These are phyloP conservation scores for Chironomus tentans DNA, from an alignment of 2,888 invertebrate species.

Conservation along the genomic window DNA sequence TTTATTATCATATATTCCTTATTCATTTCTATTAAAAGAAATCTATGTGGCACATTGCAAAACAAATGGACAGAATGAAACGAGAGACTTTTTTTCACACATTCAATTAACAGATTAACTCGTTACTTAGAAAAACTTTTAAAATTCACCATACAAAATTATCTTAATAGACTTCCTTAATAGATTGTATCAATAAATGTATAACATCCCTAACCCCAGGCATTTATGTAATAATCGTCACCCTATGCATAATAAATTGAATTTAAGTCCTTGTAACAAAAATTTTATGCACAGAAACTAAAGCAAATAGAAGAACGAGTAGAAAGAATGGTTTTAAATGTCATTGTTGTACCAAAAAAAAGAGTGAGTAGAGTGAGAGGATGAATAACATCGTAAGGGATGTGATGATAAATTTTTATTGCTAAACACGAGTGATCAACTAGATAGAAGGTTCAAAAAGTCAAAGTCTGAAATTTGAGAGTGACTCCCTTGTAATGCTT, in stretches of 20 bases:
- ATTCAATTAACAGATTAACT: slow-evolving; percentile 24
- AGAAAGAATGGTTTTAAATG: slow-evolving; percentile 13
- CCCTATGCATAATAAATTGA: background rate
- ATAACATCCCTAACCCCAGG: background rate
- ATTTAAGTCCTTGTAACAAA: background rate
- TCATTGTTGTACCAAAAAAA: slow-evolving; percentile 6
- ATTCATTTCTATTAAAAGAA: too few species aligned
- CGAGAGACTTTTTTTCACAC: background rate
- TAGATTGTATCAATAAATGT: slow-evolving; percentile 25
- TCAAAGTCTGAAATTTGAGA: background rate
- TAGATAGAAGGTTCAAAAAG: background rate
- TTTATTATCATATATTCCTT: too few species aligned
- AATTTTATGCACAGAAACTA: background rate
- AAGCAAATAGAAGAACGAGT: background rate
- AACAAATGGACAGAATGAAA: background rate
- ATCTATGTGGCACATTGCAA: background rate
- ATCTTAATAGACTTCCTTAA: slow-evolving; percentile 26
- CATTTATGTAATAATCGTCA: slow-evolving; percentile 1
- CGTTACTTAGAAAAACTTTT: background rate
- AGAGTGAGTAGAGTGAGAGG: background rate
- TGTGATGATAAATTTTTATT: slow-evolving; percentile 20
- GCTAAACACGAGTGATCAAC: slow-evolving; percentile 9
- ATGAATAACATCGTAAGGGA: slow-evolving; percentile 22
- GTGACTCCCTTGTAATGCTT: too few species aligned
- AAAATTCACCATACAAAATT: slow-evolving; percentile 19